Base-by-base conservation (phyloP, 2,797 vertebrate species). In the Danio kyathit region DNA sequence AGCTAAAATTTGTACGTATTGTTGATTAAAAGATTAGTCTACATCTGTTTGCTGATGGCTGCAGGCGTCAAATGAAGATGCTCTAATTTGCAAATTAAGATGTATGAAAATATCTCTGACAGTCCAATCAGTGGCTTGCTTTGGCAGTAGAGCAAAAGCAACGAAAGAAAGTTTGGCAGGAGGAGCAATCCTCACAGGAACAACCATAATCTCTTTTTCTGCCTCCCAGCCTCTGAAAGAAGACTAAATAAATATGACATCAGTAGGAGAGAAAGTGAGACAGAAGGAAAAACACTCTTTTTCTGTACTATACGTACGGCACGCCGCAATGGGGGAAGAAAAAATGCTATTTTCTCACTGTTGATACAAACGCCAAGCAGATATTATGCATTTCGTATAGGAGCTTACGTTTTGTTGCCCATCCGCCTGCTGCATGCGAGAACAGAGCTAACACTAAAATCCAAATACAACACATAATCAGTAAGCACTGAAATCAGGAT, bases 41-140 rank as follows among this genome's bases (percentile, higher is more conserved):
- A 78, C 76, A 85, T 83, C 83, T 85, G 79, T 69, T 65, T 54
- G 73, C 48, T 16, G 66, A 48, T 65, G 52, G 76, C 82, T 87
- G 83, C 82, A 85, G 89, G 85, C 69, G 19, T 80, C 86, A 88
- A 87, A 87, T 81, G 79, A 87, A 89, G 87, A 89, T 82, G 85
- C 92, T 92, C 93, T 95, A 93, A 94, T 96, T 95, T 96, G 95
- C 95, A 96, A 96, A 97, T 96, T 94, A 95, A 98, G 95, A 97
- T 90, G 91, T 96, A 91, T 92, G 92, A 90, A 91, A 94, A 93
- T 92, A 92, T 92, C 91, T 90, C 90, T 96, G 95, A 96, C 94
- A 96, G 95, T 87, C 94, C 90, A 94, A 93, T 95, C 94, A 94
- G 93, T 90, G 94, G 92, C 94, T 95, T 94, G 93, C 93, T 94